Conservation (phyloP, 2,113 vertebrate genomes). For the Ptychochromis oligacanthus region DNA sequence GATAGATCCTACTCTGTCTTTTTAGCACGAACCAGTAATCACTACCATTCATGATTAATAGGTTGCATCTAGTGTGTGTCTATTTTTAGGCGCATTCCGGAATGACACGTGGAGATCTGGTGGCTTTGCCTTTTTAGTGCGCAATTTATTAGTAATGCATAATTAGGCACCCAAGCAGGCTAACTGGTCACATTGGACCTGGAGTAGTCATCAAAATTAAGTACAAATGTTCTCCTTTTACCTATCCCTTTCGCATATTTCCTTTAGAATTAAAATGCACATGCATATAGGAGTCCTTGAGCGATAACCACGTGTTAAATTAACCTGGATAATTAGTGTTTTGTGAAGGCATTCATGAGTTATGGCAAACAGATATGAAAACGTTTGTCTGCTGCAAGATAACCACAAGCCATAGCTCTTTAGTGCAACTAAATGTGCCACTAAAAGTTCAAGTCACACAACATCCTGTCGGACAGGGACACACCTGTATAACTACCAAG, state of each 20-base stretch:
- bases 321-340: neutral
- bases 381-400: neutral
- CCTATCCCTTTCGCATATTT: no score
- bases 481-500: neutral
- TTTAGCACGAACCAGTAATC: neutral
- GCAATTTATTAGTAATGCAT: neutral
- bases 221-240: neutral
- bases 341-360: no score
- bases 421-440: neutral
- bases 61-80: neutral
- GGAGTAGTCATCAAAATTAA: constrained; percentile 10
- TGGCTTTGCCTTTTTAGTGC: neutral
- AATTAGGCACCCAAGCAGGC: neutral
- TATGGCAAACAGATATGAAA: neutral
- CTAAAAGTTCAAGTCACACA: neutral
- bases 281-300: neutral
- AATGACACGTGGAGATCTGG: neutral
- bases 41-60: neutral
- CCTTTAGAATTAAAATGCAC: neutral
- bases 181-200: neutral
- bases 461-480: neutral
- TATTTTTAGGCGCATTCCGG: neutral
- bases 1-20: neutral
- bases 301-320: neutral
- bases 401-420: neutral